Percentiles rank a stretch among this genome's conserved stretches.
Evolutionary conservation across 2,113 vertebrate genomes (phyloP).

Genomic region (Candoia aspera): DNA sequence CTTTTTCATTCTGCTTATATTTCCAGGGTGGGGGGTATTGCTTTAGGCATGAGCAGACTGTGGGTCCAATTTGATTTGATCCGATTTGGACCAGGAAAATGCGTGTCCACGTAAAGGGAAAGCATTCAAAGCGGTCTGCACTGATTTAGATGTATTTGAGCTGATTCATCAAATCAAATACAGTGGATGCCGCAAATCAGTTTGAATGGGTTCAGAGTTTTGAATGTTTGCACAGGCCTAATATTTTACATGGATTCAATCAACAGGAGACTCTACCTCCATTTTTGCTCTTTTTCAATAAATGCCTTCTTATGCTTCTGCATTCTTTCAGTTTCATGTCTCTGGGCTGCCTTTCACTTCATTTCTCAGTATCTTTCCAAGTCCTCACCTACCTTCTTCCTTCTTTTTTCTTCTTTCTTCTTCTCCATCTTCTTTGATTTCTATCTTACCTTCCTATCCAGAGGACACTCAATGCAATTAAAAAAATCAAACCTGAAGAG

Average conservation of each 20-base stretch:
- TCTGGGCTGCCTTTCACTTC: neutral
- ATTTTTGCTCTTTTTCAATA: neutral
- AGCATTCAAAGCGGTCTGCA: neutral
- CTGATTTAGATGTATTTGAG: neutral
- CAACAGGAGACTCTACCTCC: neutral
- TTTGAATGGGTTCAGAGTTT: neutral
- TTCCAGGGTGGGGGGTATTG: neutral
- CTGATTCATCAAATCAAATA: neutral
- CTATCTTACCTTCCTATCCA: neutral
- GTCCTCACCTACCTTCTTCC: neutral
- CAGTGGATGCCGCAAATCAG: neutral
- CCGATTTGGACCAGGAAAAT: neutral
- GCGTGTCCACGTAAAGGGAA: neutral
- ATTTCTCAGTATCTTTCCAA: neutral
- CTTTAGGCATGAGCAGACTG: too few species aligned
- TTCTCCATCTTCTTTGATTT: neutral
- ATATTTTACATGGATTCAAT: neutral
- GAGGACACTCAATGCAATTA: neutral
- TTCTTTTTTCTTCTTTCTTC: neutral
- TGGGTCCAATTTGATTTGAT: neutral
- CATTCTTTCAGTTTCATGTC: neutral
- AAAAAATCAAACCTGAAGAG: neutral
- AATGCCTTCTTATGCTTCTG: neutral
- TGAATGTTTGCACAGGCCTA: neutral
- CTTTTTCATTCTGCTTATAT: neutral